Evolutionary conservation across 1,140 invertebrate species (phyloP).

Genomic region (Anagrus nilaparvatae): DNA sequence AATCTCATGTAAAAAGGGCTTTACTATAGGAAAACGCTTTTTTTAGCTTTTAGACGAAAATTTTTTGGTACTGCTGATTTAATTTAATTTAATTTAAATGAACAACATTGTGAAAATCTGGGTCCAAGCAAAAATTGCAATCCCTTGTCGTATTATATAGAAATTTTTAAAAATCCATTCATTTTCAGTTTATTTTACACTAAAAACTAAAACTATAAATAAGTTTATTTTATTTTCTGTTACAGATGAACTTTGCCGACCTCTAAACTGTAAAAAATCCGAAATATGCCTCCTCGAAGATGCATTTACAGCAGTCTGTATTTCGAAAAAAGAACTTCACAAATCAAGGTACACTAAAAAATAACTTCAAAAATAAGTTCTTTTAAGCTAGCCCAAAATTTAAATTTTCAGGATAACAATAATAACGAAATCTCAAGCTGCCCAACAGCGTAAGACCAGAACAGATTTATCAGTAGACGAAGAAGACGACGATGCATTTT

Average conservation of each 20-base stretch:
- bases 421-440: conserved; percentile 52
- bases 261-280: conserved; percentile 78
- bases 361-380: not conserved
- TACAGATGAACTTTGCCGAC: conserved; percentile 75
- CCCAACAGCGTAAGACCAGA: conserved; percentile 41
- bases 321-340: conserved; percentile 73
- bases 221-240: conserved; percentile 19
- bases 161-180: no score
- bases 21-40: no score
- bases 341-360: conserved; percentile 57
- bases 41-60: no score
- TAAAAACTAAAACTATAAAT: not conserved
- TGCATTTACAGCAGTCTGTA: conserved; percentile 76
- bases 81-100: no score
- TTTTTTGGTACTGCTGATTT: no score
- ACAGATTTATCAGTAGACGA: conserved; percentile 42
- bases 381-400: conserved; percentile 8
- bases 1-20: no score
- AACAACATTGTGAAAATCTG: no score
- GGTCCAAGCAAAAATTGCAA: no score
- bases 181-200: no score
- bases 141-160: no score
- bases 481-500: conserved; percentile 62
- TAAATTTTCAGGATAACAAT: conserved; percentile 50
- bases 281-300: conserved; percentile 78